phyloP scores from a whole-genome alignment of 2,797 vertebrate species.

The Propithecus perrieri region DNA sequence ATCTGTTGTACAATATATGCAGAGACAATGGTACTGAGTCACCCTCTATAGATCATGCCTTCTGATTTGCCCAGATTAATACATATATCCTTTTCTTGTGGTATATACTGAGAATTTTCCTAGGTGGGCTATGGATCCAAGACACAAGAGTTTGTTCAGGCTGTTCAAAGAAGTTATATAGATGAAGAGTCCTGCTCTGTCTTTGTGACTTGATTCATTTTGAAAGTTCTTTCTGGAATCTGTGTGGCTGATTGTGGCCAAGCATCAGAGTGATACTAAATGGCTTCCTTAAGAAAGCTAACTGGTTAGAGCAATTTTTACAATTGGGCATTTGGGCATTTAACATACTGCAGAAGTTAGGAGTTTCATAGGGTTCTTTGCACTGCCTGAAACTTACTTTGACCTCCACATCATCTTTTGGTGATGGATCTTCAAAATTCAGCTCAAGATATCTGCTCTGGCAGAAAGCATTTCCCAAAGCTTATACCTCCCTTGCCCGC shows the following conservation, averaged over 20 bases:
- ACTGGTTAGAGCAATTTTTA: not conserved
- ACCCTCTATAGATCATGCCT: not conserved
- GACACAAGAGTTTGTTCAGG: not conserved
- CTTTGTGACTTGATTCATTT: not conserved
- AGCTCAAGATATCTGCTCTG: not conserved
- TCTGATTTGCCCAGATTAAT: not conserved
- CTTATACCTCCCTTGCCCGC: not conserved
- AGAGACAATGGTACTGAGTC: not conserved
- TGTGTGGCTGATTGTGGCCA: not conserved
- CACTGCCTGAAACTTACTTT: not conserved
- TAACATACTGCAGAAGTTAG: not conserved
- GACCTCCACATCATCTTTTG: not conserved
- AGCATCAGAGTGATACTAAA: not conserved
- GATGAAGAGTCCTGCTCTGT: not conserved
- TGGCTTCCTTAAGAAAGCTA: not conserved
- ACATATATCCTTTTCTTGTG: not conserved
- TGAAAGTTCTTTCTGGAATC: not conserved
- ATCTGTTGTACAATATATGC: not conserved
- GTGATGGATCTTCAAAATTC: slow-evolving; percentile 10
- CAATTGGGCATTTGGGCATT: not conserved
- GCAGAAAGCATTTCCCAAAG: not conserved
- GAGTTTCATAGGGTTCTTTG: not conserved
- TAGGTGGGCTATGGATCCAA: not conserved
- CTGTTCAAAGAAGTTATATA: not conserved
- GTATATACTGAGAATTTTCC: not conserved